These are phyloP conservation scores for Rhabdomys dilectus DNA, from an alignment of 2,113 vertebrate genomes.

Conservation along the genomic window DNA sequence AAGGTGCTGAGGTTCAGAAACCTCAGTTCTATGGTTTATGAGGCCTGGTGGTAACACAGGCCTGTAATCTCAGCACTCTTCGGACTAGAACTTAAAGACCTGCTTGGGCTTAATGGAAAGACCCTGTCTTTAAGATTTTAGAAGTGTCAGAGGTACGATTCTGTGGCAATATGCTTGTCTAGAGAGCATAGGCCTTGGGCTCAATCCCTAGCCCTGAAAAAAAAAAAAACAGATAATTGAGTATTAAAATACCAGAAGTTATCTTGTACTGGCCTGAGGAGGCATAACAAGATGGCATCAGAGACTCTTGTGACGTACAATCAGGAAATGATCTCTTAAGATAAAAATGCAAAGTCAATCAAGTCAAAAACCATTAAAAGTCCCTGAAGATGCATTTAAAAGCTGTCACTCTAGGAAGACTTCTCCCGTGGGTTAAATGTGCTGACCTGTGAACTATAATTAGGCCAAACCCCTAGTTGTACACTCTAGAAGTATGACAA, in stretches of 20 bases:
- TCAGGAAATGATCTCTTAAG: not conserved
- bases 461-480: not conserved
- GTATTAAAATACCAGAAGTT: not conserved
- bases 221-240: not conserved
- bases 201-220: not conserved
- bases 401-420: not conserved
- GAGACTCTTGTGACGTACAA: not conserved
- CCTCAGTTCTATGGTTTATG: not conserved
- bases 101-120: not conserved
- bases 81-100: not conserved
- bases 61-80: not conserved
- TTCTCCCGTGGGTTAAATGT: not conserved
- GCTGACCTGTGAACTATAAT: slow-evolving; percentile 21
- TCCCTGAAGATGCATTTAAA: not conserved
- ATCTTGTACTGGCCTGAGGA: not conserved
- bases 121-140: not conserved
- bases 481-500: slow-evolving; percentile 32
- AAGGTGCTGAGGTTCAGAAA: slow-evolving; percentile 12
- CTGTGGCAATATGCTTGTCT: no score
- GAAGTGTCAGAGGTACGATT: not conserved
- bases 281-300: not conserved
- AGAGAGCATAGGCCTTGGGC: no score
- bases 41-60: not conserved
- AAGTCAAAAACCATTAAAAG: not conserved
- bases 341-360: slow-evolving; percentile 36